Base-by-base conservation (phyloP, 2,888 invertebrate species). In the Chesias legatella region DNA sequence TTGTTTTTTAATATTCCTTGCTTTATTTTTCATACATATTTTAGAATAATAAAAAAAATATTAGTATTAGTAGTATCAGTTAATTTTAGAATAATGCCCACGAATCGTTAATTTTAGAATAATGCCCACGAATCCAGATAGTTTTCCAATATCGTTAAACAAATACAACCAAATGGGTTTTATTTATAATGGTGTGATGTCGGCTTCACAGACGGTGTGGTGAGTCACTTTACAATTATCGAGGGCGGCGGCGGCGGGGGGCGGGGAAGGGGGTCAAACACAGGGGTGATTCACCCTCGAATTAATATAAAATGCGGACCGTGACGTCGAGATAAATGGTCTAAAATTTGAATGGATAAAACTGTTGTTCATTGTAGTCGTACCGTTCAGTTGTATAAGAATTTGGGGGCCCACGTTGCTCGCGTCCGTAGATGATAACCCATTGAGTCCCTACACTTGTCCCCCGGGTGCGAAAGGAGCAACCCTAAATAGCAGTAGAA, bases 271-370 rank as follows among this genome's bases (percentile, higher is more conserved):
- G 58, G 68, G 69, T 66, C 73, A 67, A 53, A 48, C 51, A 46
- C 33, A 43, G 60, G 69, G 67, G 70, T 63, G 64, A 51, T 29
- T 48, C 53, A 58, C 64, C 70, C 71, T 70, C 61, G 54, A 67
- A 64, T 71, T 67, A 60, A 73, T 78, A 75, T 79, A 71, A 75
- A 80, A 79, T 79, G 73, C 73, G 63, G 39, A 63, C 54, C 66
- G 62, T 68, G 57, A 73, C 66, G 63, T 50, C 55, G 56, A 60
- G 58, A 65, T 72, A 69, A 71, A 73, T 71, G 68, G 70, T 71
- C 63, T 55, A 56, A 62, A 67, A 65, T 70, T 73, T 66, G 60
- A 63, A 68, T 68, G 54, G 55, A 60, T 67, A 63, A 67, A 59
- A 51, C 58, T 53, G 48, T 40, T 33, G 35, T 44, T 48, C 26